A percentile compares a stretch with the other conserved stretches of the same genome.
These are phyloP conservation scores for Podarcis siculus DNA, from an alignment of 2,797 vertebrate species.

Conservation along the genomic window DNA sequence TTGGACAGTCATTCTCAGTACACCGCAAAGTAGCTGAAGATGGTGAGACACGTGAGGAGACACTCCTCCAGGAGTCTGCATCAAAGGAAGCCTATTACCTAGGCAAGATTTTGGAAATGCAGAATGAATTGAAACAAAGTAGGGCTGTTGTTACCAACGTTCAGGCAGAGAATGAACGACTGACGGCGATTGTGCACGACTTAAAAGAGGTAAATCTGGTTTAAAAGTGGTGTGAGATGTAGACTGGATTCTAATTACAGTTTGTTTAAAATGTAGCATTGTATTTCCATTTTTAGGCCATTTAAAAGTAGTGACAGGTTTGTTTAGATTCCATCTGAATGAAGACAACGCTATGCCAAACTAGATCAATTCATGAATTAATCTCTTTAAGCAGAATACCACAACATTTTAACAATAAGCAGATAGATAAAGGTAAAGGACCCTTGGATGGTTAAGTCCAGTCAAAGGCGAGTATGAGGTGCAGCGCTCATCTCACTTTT, in stretches of 20 bases:
- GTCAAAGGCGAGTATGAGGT: too few relatives aligned
- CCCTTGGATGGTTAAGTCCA: too few relatives aligned
- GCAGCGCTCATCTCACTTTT: too few relatives aligned
- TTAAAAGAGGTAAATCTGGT: slow-evolving; percentile 87
- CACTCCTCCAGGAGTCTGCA: slow-evolving; percentile 93
- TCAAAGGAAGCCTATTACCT: slow-evolving; percentile 95
- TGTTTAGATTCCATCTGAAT: neutral
- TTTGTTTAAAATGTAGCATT: neutral
- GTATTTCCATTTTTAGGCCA: neutral
- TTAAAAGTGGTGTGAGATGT: neutral
- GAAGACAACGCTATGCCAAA: neutral
- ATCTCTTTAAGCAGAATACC: neutral
- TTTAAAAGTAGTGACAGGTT: neutral
- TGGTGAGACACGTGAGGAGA: slow-evolving; percentile 95
- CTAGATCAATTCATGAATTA: neutral
- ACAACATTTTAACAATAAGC: neutral
- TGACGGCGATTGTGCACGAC: slow-evolving; percentile 86
- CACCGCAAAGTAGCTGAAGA: slow-evolving; percentile 97
- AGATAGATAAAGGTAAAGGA: neutral
- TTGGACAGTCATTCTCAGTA: slow-evolving; percentile 94
- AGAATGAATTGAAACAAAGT: slow-evolving; percentile 89
- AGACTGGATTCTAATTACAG: neutral
- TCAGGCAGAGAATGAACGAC: slow-evolving; percentile 90
- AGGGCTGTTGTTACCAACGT: slow-evolving; percentile 86
- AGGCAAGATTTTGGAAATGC: slow-evolving; percentile 90